These are phyloP conservation scores for Ceratosolen fusciceps DNA, from an alignment of 1,140 invertebrate species.

Conservation along the genomic window DNA sequence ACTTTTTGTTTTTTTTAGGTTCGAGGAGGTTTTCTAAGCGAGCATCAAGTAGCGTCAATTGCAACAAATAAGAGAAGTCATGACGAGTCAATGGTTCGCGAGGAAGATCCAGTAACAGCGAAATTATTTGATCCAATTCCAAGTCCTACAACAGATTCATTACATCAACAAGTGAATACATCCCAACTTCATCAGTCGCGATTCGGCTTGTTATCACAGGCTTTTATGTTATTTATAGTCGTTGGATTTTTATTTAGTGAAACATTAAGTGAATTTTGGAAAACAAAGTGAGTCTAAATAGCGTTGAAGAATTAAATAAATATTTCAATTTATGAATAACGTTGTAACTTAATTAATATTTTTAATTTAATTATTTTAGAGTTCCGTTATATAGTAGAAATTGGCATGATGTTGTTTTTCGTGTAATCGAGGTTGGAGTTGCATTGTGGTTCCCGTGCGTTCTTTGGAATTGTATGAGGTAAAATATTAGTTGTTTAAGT, in stretches of 20 bases:
- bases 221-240: slow-evolving; percentile 86
- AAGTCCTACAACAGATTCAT: slow-evolving; percentile 56
- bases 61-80: slow-evolving; percentile 67
- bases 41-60: slow-evolving; percentile 74
- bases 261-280: slow-evolving; percentile 92
- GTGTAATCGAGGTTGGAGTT: slow-evolving; percentile 93
- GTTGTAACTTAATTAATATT: neutral
- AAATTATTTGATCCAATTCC: slow-evolving; percentile 67
- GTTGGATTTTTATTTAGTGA: slow-evolving; percentile 91
- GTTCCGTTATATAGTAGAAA: slow-evolving; percentile 90
- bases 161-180: slow-evolving; percentile 78
- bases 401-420: slow-evolving; percentile 92
- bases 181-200: slow-evolving; percentile 94
- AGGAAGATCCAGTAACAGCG: slow-evolving; percentile 65
- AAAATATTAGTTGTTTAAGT: too few species aligned
- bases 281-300: slow-evolving; percentile 80
- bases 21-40: slow-evolving; percentile 77
- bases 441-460: slow-evolving; percentile 95
- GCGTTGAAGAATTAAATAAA: slow-evolving; percentile 13
- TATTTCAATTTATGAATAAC: neutral
- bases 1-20: slow-evolving; percentile 68
- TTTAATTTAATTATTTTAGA: slow-evolving; percentile 73
- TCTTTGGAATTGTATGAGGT: slow-evolving; percentile 94
- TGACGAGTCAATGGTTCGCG: slow-evolving; percentile 53
- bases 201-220: slow-evolving; percentile 89